Evolutionary conservation across 2,888 invertebrate genomes (phyloP), one percentile per base, ranked within the genome.

Genomic region (Clunio marinus): DNA sequence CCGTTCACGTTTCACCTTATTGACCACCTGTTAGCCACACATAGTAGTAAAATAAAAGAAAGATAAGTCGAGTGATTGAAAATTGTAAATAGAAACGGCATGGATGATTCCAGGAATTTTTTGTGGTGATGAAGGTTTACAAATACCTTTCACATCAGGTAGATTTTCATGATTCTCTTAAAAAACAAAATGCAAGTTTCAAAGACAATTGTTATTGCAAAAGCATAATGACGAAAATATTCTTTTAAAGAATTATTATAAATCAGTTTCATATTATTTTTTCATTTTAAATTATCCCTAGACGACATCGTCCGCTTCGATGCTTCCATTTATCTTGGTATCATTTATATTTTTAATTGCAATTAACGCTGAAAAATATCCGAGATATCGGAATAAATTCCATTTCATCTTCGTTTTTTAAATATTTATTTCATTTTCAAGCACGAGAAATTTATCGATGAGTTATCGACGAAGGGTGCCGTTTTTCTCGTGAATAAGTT

Each of bases 1-100:
- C 17, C n/a, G 17, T 27, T 57, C 27, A 57, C 57, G 57, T 27
- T 57, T 57, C 59, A 35, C 59, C 35, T 35, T 59, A 59, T 59
- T 59, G 59, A 59, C 59, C 59, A 59, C 59, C 59, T 59, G 59
- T 59, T 59, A 59, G 59, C 58, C 58, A 58, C 28, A 25, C 58
- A 32, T 32, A 51, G 51, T 22, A 17, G 5, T 3, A 51, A 22
- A 51, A n/a, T 3, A 22, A 41, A 13, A 51, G 51, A 51, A 13
- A 32, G 13, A 32, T 13, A 32, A 13, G 35, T 32, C 51, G 51
- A 51, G 51, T 51, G 51, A 22, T 51, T 22, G 51, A 51, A 51
- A 51, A 22, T 51, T 22, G 51, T 51, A 51, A 51, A 51, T 22
- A 51, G 51, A 51, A 17, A 22, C 22, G n/a, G 51, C 51, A 22